A percentile compares a stretch with the other conserved stretches of the same genome.
Conservation (phyloP, 1,140 invertebrate genomes). For the Leucophenga varia region DNA sequence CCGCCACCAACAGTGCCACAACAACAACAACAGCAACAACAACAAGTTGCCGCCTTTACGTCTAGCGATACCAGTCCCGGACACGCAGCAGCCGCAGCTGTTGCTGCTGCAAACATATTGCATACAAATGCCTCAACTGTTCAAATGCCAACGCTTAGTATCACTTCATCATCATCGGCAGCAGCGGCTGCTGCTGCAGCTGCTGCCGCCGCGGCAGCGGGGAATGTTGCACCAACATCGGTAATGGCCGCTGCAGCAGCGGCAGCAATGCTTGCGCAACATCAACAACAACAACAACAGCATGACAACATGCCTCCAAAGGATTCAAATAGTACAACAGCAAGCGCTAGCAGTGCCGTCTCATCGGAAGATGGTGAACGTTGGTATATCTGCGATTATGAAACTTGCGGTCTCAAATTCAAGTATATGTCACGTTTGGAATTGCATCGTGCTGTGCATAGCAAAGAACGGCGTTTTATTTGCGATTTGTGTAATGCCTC, state of each 20-base stretch:
- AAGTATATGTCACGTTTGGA: slow-evolving; percentile 52
- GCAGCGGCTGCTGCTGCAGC: slow-evolving; percentile 1
- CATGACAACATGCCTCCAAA: slow-evolving; percentile 33
- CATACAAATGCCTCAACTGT: no score
- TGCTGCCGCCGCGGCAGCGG: no score
- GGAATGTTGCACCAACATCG: slow-evolving; percentile 8
- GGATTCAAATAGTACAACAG: slow-evolving; percentile 48
- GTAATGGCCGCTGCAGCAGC: neutral
- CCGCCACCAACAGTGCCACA: slow-evolving; percentile 27
- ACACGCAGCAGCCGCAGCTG: slow-evolving; percentile 14
- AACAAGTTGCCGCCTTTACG: slow-evolving; percentile 22
- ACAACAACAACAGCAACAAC: slow-evolving; percentile 30
- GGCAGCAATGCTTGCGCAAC: slow-evolving; percentile 21
- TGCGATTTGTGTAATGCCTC: slow-evolving; percentile 49
- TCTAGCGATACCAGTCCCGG: slow-evolving; percentile 23
- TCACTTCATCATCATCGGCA: slow-evolving; percentile 6
- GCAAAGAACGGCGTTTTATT: slow-evolving; percentile 48
- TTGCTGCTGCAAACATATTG: neutral
- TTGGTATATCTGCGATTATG: slow-evolving; percentile 49
- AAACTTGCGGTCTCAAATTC: slow-evolving; percentile 45
- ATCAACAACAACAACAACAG: slow-evolving; percentile 4
- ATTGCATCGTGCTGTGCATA: slow-evolving; percentile 48
- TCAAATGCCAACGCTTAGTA: neutral
- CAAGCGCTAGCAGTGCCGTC: slow-evolving; percentile 47
- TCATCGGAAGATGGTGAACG: slow-evolving; percentile 50